Evolutionary conservation across 2,113 vertebrate species (phyloP).

Genomic region (Heterochromis multidens): DNA sequence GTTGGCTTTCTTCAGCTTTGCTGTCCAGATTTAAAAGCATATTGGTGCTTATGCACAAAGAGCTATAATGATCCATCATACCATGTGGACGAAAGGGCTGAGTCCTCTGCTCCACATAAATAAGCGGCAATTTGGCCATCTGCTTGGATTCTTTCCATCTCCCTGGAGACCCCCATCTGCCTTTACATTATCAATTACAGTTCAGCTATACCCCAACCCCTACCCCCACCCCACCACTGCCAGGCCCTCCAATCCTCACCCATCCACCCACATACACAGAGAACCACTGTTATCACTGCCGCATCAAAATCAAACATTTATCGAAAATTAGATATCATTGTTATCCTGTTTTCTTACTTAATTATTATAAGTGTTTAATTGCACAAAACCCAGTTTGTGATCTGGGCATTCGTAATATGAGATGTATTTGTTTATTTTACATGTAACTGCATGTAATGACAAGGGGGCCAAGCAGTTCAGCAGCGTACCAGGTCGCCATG

Average conservation of each 20-base stretch:
- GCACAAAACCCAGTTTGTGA: background rate
- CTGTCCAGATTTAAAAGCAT: slow-evolving; percentile 96
- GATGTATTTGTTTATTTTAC: background rate
- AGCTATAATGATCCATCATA: slow-evolving; percentile 99
- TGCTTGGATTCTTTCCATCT: slow-evolving; percentile 93
- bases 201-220: slow-evolving; percentile 82
- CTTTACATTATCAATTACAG: slow-evolving; percentile 98
- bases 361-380: background rate
- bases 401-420: background rate
- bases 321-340: background rate
- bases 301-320: slow-evolving; percentile 13
- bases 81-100: slow-evolving; percentile 64
- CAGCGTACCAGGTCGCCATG: background rate
- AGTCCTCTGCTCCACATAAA: slow-evolving; percentile 92
- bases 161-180: slow-evolving; percentile 97
- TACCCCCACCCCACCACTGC: background rate
- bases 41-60: slow-evolving; percentile 95
- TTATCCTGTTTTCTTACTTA: background rate
- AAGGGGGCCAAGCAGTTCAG: background rate
- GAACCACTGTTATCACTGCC: slow-evolving; percentile 65
- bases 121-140: slow-evolving; percentile 97
- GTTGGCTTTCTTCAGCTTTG: slow-evolving; percentile 78
- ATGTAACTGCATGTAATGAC: background rate
- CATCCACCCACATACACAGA: background rate
- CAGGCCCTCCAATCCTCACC: background rate